Evolutionary conservation across 2,888 invertebrate genomes (phyloP).

Genomic region (Ischnus inquisitorius): DNA sequence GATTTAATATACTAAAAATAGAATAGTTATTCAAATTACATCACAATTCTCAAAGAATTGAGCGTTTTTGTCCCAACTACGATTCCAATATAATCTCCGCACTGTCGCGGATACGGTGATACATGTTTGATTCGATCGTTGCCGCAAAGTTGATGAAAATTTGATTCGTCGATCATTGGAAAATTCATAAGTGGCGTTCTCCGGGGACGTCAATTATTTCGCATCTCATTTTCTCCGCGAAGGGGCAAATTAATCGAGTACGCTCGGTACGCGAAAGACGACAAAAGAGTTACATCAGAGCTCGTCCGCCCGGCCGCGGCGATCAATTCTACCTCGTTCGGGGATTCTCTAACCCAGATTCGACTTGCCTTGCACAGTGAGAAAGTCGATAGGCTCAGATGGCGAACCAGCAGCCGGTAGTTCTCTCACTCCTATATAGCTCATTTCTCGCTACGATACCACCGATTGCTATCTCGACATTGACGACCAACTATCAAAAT

Average conservation of each 20-base stretch:
- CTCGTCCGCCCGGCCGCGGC: slow-evolving; percentile 47
- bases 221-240: not conserved
- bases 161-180: no score
- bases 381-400: slow-evolving; percentile 61
- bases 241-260: not conserved
- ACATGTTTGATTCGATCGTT: not conserved
- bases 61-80: no score
- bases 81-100: no score
- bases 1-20: no score
- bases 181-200: not conserved
- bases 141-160: not conserved
- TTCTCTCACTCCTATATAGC: slow-evolving; percentile 2
- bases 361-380: slow-evolving; percentile 48
- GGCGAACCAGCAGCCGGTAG: slow-evolving; percentile 12
- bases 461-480: not conserved
- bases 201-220: not conserved
- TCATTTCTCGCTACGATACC: no score
- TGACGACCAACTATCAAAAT: not conserved
- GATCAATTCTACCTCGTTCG: slow-evolving; percentile 66
- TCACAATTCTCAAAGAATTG: no score
- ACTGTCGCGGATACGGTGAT: not conserved
- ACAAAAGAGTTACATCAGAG: slow-evolving; percentile 62
- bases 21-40: no score
- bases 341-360: slow-evolving; percentile 68
- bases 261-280: not conserved